Percentiles rank a stretch among this genome's conserved stretches.
These are phyloP conservation scores for Leucophenga maculata DNA, from an alignment of 2,888 invertebrate species.

Conservation along the genomic window DNA sequence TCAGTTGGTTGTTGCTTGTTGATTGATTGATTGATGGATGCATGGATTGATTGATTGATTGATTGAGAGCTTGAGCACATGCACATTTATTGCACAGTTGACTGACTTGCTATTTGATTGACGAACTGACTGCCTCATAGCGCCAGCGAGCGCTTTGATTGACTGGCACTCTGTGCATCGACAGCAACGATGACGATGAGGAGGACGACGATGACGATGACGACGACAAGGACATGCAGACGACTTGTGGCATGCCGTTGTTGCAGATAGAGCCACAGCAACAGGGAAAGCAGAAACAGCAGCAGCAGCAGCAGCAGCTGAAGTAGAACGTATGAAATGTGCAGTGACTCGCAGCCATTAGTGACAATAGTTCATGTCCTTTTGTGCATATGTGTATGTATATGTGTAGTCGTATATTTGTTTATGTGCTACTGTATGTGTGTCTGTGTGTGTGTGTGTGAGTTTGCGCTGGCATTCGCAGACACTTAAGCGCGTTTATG, in stretches of 20 bases:
- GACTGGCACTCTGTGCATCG: not conserved
- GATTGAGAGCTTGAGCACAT: conserved; percentile 15
- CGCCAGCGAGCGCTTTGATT: not conserved
- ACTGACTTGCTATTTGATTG: conserved; percentile 1
- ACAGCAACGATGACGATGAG: not conserved
- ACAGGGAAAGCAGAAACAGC: not conserved
- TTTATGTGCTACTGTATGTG: too few species aligned
- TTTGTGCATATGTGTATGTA: not conserved
- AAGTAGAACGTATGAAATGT: not conserved
- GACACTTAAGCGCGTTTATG: conserved; percentile 2
- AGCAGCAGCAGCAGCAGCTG: not conserved
- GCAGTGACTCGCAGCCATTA: too few species aligned
- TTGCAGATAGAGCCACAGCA: too few species aligned
- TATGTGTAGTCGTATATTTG: too few species aligned
- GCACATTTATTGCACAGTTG: conserved; percentile 2
- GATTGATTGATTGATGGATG: not conserved
- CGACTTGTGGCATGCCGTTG: not conserved
- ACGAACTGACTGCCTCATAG: not conserved
- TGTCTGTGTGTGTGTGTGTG: not conserved
- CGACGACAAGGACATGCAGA: not conserved
- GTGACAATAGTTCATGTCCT: too few species aligned
- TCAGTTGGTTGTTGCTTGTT: conserved; percentile 1
- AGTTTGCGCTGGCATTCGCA: not conserved
- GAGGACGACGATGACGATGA: too few species aligned
- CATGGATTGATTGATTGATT: not conserved